A percentile compares a stretch with the other conserved stretches of the same genome.
Evolutionary conservation across 2,113 vertebrate genomes (phyloP).

Genomic region (Craseonycteris thonglongyai): DNA sequence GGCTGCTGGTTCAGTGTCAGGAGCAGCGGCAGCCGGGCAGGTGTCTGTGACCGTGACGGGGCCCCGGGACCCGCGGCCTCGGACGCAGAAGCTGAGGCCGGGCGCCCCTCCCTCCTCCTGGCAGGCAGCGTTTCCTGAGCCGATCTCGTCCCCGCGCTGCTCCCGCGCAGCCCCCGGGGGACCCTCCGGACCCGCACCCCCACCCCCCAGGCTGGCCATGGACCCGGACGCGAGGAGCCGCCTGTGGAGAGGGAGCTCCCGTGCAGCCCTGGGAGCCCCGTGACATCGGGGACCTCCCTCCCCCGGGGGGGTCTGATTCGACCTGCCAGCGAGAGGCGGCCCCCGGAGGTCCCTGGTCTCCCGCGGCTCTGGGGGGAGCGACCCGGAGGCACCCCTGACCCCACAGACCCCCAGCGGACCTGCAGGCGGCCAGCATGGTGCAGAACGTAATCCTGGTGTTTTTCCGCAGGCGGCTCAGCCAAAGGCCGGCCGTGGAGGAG

Average conservation of each 20-base stretch:
- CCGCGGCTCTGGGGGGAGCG: not conserved
- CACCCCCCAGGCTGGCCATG: not conserved
- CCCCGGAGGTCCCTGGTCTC: not conserved
- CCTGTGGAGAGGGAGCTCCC: not conserved
- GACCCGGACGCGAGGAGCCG: constrained; percentile 7
- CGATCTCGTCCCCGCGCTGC: not conserved
- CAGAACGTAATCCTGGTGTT: constrained; percentile 98
- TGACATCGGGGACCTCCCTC: constrained; percentile 38
- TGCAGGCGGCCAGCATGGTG: constrained; percentile 83
- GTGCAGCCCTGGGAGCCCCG: not conserved
- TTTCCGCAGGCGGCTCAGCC: constrained; percentile 98
- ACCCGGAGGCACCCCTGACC: constrained; percentile 19
- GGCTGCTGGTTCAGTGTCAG: not conserved
- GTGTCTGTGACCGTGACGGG: not conserved
- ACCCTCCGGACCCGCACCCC: not conserved
- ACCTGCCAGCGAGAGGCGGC: not conserved
- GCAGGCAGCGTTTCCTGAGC: not conserved
- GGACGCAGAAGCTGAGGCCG: not conserved
- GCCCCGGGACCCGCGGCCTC: no score
- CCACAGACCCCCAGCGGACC: not conserved
- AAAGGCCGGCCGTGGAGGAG: constrained; percentile 96
- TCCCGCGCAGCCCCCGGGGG: not conserved
- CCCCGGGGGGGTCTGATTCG: not conserved
- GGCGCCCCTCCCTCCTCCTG: not conserved
- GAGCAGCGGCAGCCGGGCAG: not conserved